phyloP scores from a whole-genome alignment of 2,888 invertebrate species.

The Aphodius granarius region DNA sequence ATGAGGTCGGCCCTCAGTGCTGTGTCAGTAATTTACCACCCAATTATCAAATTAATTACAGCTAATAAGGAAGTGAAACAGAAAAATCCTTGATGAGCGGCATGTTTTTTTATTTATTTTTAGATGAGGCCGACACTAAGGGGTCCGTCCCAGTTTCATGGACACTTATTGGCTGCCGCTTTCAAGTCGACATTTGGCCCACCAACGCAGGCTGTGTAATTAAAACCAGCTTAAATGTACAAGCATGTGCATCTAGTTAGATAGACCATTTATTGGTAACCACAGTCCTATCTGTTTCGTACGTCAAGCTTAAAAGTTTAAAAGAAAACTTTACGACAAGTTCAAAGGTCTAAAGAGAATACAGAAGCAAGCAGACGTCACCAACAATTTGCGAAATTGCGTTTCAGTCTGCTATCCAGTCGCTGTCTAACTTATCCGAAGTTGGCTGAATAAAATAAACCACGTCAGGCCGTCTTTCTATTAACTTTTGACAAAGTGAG shows the following conservation, averaged over 20 bases:
- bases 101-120: neutral
- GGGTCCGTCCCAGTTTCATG: neutral
- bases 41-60: slow-evolving; percentile 12
- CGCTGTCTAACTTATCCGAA: neutral
- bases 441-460: neutral
- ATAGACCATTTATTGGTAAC: too few relatives aligned
- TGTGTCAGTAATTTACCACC: neutral
- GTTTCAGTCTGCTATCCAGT: neutral
- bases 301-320: too few relatives aligned
- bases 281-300: too few relatives aligned
- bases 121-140: neutral
- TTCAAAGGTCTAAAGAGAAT: neutral
- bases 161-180: neutral
- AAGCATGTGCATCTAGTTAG: neutral
- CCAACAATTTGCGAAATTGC: neutral
- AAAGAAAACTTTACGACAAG: neutral
- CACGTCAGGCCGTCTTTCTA: neutral
- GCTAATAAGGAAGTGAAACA: slow-evolving; percentile 2
- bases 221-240: neutral
- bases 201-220: neutral
- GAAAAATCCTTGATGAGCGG: neutral
- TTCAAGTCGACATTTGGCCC: neutral
- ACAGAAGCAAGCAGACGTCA: neutral
- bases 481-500: neutral
- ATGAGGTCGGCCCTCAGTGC: neutral